phyloP scores from a whole-genome alignment of 2,797 vertebrate species.

The Pelobates cultripes region DNA sequence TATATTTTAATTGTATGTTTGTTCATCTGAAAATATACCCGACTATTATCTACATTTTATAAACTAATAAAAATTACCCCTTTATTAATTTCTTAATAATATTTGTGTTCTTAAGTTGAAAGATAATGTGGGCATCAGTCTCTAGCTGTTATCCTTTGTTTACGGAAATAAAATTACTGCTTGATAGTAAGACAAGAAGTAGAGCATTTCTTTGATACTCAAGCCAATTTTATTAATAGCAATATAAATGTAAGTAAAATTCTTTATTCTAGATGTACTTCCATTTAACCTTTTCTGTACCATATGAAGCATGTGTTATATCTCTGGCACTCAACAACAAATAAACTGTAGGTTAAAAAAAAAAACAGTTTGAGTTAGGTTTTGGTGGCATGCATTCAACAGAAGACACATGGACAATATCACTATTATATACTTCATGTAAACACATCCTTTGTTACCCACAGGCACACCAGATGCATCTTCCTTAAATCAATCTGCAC shows the following conservation, averaged over 20 bases:
- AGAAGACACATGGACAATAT: constrained; percentile 43
- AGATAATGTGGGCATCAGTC: neutral
- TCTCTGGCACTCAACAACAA: constrained; percentile 2
- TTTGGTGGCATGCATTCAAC: constrained; percentile 53
- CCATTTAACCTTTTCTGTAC: too few relatives aligned
- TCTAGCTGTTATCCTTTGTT: neutral
- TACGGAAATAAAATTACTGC: neutral
- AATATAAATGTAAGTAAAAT: neutral
- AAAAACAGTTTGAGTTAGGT: neutral
- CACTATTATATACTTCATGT: constrained; percentile 57
- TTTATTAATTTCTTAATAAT: neutral
- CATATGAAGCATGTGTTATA: too few relatives aligned
- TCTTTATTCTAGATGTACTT: too few relatives aligned
- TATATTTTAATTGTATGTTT: too few relatives aligned
- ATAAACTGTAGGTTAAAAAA: constrained; percentile 21
- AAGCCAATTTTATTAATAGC: neutral
- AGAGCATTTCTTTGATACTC: neutral
- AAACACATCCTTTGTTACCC: constrained; percentile 60
- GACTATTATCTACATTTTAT: too few relatives aligned
- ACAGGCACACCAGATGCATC: constrained; percentile 59
- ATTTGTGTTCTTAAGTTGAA: neutral
- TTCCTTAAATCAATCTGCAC: constrained; percentile 55
- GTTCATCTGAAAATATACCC: too few relatives aligned
- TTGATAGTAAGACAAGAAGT: neutral
- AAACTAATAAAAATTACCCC: too few relatives aligned